Percentiles rank a stretch among this genome's conserved stretches.
phyloP scores from a whole-genome alignment of 2,113 vertebrate species.

The Zapornia atra region DNA sequence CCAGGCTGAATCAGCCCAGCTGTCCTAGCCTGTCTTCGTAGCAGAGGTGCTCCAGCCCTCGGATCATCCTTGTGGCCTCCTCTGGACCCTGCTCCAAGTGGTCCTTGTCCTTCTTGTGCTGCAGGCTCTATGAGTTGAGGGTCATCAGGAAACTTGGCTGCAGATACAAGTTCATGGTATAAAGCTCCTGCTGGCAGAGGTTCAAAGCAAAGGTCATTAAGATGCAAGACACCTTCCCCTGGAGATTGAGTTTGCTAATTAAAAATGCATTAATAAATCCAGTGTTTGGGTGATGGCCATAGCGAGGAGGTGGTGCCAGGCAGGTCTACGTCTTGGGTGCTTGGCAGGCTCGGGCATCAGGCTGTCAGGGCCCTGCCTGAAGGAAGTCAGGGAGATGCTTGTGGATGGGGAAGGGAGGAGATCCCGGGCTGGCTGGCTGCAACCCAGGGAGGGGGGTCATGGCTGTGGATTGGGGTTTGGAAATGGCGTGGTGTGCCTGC shows the following conservation, averaged over 20 bases:
- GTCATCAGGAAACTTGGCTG: background rate
- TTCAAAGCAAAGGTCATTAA: slow-evolving; percentile 14
- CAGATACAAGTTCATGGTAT: background rate
- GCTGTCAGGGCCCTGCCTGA: background rate
- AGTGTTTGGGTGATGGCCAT: background rate
- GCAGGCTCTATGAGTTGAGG: background rate
- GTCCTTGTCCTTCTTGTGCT: too few species aligned
- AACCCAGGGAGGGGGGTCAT: accelerated
- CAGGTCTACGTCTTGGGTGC: background rate
- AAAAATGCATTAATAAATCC: slow-evolving; percentile 59
- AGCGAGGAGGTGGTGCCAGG: background rate
- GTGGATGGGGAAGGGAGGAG: background rate
- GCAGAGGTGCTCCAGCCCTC: too few species aligned
- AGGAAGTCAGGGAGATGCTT: background rate
- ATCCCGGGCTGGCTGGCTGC: background rate
- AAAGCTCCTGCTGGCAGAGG: slow-evolving; percentile 5
- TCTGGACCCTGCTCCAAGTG: too few species aligned
- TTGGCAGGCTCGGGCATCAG: background rate
- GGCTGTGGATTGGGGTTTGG: accelerated
- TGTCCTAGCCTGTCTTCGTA: too few species aligned
- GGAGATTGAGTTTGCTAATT: slow-evolving; percentile 42
- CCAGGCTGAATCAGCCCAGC: too few species aligned
- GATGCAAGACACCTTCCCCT: slow-evolving; percentile 12
- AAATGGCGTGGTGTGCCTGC: background rate
- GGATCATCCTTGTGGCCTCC: too few species aligned